These are phyloP conservation scores for Therioaphis trifolii DNA, from an alignment of 2,888 invertebrate species.

Conservation along the genomic window DNA sequence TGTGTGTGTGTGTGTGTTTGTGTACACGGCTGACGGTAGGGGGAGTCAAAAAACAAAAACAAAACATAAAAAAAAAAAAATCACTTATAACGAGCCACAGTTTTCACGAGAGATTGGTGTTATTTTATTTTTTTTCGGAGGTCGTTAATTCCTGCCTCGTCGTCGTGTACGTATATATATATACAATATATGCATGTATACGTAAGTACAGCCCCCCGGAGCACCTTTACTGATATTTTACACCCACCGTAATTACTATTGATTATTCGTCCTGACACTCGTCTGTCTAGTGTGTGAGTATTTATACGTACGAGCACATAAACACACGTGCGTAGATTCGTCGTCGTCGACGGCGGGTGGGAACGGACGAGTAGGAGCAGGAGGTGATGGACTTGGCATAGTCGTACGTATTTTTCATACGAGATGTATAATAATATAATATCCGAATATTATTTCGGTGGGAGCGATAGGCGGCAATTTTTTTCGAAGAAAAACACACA, in stretches of 20 bases:
- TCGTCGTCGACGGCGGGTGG: not conserved
- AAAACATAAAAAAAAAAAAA: constrained; percentile 42
- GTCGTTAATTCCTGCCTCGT: constrained; percentile 38
- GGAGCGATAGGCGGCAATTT: not conserved
- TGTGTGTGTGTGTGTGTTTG: not conserved
- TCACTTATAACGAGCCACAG: constrained; percentile 47
- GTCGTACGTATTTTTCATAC: not conserved
- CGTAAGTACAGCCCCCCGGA: constrained; percentile 13
- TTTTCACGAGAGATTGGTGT: constrained; percentile 28
- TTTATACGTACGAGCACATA: no score
- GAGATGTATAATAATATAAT: not conserved
- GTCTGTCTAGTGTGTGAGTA: not conserved
- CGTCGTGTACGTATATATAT: not conserved
- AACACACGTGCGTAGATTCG: not conserved
- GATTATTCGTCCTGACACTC: constrained; percentile 56
- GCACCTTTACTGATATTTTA: constrained; percentile 51
- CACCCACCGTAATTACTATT: constrained; percentile 62
- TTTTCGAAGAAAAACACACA: constrained; percentile 3
- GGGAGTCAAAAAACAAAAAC: not conserved
- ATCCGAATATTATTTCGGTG: not conserved
- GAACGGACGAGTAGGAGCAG: not conserved
- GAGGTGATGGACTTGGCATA: not conserved
- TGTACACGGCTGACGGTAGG: not conserved
- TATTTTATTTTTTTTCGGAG: constrained; percentile 38
- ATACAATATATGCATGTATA: no score